Evolutionary conservation across 1,140 invertebrate genomes (phyloP), one percentile per base, ranked within the genome.

Genomic region (Diprion similis): DNA sequence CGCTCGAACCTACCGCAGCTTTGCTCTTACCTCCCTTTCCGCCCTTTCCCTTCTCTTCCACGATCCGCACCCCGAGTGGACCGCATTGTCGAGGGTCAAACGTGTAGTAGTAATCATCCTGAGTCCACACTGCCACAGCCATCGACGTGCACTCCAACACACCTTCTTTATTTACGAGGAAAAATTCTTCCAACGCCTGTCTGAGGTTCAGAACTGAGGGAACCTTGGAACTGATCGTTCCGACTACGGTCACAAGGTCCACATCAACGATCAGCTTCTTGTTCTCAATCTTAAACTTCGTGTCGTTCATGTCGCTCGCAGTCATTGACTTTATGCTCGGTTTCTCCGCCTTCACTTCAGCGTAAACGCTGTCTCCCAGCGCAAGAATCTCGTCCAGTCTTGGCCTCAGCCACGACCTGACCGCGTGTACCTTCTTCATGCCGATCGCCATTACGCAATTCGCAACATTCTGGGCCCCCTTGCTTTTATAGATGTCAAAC

Each of bases 11-110:
- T 18, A 11, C 3, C 46, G 9, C 66, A 71, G 1, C 66, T 67
- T 0, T 70, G 70, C 15, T 73, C 68, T 73, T 78, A 45, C 66
- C 65, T 11, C 24, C 72, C 66, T 78, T 80, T 9, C 48, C 66
- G 10, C 71, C 71, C 9, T 75, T 73, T 66, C 74, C 73, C 66
- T 78, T 79, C 19, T 82, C 78, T 1, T 80, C 78, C 0, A 70
- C 46, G 8, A 84, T 68, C 1, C 78, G 76, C 1, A 73, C 45
- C 0, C 86, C 86, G 0, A 13, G 9, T 8, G 15, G n/a, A 46
- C 86, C 82, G 64, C 86, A 86, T 10, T 80, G 18, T 13, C 78
- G 78, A 0, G 86, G 81, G 78, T 88, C 81, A 65, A 88, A 88
- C 8, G 79, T 19, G 70, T 86, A 88, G 71, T 79, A 88, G 24